Conservation (phyloP, 2,797 vertebrate genomes). For the Acropternis orthonyx region DNA sequence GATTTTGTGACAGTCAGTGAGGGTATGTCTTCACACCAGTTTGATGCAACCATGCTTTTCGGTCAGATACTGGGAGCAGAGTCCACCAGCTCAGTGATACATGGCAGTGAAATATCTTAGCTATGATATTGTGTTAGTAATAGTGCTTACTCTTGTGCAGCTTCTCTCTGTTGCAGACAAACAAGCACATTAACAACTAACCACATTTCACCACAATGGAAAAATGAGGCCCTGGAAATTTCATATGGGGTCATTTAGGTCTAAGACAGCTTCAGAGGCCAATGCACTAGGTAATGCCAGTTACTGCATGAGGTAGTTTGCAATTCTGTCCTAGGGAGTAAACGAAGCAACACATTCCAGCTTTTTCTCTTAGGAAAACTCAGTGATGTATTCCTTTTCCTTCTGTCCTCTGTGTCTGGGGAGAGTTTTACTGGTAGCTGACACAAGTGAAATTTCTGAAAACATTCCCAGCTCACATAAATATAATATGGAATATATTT, state of each 20-base stretch:
- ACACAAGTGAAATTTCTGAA: neutral
- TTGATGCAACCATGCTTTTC: neutral
- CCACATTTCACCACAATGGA: neutral
- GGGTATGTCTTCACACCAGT: neutral
- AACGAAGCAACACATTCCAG: neutral
- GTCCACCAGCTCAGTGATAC: neutral
- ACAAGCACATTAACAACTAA: neutral
- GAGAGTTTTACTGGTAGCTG: neutral
- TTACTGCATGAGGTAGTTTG: neutral
- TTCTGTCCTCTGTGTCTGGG: neutral
- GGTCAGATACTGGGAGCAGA: neutral
- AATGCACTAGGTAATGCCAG: neutral
- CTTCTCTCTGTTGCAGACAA: neutral
- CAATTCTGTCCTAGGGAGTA: neutral
- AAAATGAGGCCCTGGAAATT: neutral
- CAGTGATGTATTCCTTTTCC: neutral
- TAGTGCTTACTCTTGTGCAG: neutral
- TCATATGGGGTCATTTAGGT: neutral
- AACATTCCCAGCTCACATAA: accelerated
- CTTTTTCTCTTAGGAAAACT: neutral
- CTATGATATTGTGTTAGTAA: neutral
- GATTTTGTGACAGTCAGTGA: neutral
- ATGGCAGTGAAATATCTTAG: neutral
- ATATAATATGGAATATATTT: neutral
- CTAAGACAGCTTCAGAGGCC: neutral